Evolutionary conservation across 2,113 vertebrate species (phyloP).

Genomic region (Holacanthus passer): DNA sequence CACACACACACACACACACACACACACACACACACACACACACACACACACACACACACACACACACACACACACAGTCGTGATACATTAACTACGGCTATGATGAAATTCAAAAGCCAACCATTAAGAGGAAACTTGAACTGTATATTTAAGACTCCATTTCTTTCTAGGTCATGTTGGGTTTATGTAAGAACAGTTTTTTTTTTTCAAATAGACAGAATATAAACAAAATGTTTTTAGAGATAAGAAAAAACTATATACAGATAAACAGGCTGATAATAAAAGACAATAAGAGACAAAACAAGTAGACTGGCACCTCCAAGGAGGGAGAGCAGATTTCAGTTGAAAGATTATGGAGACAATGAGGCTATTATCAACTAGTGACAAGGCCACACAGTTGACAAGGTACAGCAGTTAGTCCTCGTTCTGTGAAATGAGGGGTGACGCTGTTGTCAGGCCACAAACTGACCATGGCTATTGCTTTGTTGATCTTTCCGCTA

Average conservation of each 20-base stretch:
- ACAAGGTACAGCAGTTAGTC: constrained; percentile 35
- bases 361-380: constrained; percentile 40
- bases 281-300: background rate
- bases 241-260: background rate
- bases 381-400: constrained; percentile 27
- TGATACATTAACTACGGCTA: background rate
- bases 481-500: constrained; percentile 26
- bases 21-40: too few relatives aligned
- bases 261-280: background rate
- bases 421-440: background rate
- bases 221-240: background rate
- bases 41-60: too few relatives aligned
- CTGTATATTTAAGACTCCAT: background rate
- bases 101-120: background rate
- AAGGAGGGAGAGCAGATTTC: background rate
- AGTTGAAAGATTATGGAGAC: constrained; percentile 47
- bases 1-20: too few relatives aligned
- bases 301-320: background rate
- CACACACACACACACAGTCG: background rate
- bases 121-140: background rate
- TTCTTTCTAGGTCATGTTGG: background rate
- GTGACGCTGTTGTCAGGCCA: background rate
- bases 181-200: background rate
- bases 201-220: background rate
- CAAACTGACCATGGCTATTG: background rate